Conservation (phyloP, 37 sponge, comb jelly and placozoan genomes). For the Petrosia ficiformis region DNA sequence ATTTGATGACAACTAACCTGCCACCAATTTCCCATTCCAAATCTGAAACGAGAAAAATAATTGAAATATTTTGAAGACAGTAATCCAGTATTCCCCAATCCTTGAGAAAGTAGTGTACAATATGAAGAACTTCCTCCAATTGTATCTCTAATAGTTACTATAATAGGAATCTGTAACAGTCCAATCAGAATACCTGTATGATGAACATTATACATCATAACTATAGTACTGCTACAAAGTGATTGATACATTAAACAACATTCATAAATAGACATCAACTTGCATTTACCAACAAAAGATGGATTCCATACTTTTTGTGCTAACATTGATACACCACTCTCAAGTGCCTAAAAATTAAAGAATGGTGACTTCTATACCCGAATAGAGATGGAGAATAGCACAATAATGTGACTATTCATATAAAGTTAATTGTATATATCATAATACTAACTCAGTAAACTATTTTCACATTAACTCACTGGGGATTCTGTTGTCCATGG, state of each 20-base stretch:
- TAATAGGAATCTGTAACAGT: constrained; percentile 27
- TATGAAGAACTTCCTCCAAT: constrained; percentile 55
- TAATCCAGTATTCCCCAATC: background rate
- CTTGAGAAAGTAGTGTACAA: constrained; percentile 30
- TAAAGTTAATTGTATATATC: too few species aligned
- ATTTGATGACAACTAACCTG: constrained; percentile 47
- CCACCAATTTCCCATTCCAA: constrained; percentile 48
- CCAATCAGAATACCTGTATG: constrained; percentile 54
- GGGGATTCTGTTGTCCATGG: constrained; percentile 34
- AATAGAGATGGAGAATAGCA: too few species aligned
- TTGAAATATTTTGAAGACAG: background rate
- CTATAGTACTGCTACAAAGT: background rate
- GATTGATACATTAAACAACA: too few species aligned
- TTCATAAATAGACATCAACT: too few species aligned
- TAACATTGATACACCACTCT: constrained; percentile 2
- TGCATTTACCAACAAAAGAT: constrained; percentile 30
- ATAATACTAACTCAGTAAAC: too few species aligned
- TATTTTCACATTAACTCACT: constrained; percentile 14
- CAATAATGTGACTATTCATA: too few species aligned
- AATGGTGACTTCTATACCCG: background rate
- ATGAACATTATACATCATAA: background rate
- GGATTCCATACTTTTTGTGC: constrained; percentile 32
- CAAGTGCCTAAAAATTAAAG: constrained; percentile 8
- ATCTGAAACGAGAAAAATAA: constrained; percentile 22
- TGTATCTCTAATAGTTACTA: constrained; percentile 21